These are phyloP conservation scores for Limenitis arthemis DNA, from an alignment of 2,888 invertebrate genomes.

Conservation along the genomic window DNA sequence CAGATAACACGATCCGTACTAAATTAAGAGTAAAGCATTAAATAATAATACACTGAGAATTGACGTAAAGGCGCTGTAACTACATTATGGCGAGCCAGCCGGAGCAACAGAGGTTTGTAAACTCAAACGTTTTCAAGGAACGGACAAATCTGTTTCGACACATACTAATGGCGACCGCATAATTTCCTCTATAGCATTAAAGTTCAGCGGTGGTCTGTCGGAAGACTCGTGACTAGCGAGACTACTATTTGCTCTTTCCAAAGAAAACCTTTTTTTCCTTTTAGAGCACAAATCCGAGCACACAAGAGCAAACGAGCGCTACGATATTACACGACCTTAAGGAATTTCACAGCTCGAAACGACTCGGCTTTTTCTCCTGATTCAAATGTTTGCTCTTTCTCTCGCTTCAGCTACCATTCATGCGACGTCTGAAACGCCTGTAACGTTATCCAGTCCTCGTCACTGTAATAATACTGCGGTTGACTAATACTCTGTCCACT, in stretches of 20 bases:
- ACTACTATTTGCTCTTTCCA: slow-evolving; percentile 64
- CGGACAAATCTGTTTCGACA: slow-evolving; percentile 19
- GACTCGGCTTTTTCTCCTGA: slow-evolving; percentile 53
- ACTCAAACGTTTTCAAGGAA: slow-evolving; percentile 25
- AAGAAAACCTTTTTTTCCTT: slow-evolving; percentile 66
- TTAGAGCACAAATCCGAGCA: slow-evolving; percentile 63
- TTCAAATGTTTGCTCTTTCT: slow-evolving; percentile 66
- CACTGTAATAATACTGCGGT: slow-evolving; percentile 72
- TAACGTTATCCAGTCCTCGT: slow-evolving; percentile 68
- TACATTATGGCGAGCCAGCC: slow-evolving; percentile 62
- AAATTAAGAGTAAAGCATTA: slow-evolving; percentile 65
- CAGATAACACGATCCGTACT: slow-evolving; percentile 65
- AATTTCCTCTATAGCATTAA: slow-evolving; percentile 32
- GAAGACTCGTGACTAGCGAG: slow-evolving; percentile 62
- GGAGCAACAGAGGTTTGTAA: slow-evolving; percentile 41
- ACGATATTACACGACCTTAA: slow-evolving; percentile 65
- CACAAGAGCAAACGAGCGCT: slow-evolving; percentile 66
- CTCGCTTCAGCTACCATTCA: slow-evolving; percentile 68
- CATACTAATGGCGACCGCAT: slow-evolving; percentile 20
- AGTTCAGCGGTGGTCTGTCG: slow-evolving; percentile 61
- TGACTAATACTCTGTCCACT: slow-evolving; percentile 72
- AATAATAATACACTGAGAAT: slow-evolving; percentile 72
- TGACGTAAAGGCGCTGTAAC: slow-evolving; percentile 68
- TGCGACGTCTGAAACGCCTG: slow-evolving; percentile 60
- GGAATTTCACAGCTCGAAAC: slow-evolving; percentile 69